These are phyloP conservation scores for Chaetodon auriga DNA, from an alignment of 2,113 vertebrate genomes.

Conservation along the genomic window DNA sequence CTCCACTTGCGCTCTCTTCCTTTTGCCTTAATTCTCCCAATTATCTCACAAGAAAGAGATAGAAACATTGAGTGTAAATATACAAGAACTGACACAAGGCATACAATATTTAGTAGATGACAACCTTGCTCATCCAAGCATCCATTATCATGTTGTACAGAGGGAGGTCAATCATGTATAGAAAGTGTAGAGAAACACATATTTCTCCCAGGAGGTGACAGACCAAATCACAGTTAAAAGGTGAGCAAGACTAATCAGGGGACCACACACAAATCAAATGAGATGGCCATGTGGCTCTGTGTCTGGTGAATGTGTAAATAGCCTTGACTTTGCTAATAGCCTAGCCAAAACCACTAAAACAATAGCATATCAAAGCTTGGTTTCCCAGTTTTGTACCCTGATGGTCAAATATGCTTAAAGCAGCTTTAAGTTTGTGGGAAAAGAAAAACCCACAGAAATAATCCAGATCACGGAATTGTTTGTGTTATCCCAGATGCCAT, in stretches of 20 bases:
- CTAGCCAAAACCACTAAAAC: background rate
- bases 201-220: background rate
- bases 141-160: background rate
- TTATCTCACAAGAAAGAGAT: background rate
- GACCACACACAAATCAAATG: background rate
- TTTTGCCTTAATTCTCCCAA: background rate
- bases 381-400: background rate
- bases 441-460: too few species aligned
- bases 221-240: background rate
- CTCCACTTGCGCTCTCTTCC: background rate
- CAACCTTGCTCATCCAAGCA: background rate
- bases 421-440: background rate
- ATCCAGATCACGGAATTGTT: too few species aligned
- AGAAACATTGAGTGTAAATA: background rate
- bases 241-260: background rate
- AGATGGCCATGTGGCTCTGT: background rate
- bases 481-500: slow-evolving; percentile 19
- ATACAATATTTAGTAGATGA: background rate
- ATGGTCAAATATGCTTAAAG: background rate
- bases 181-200: background rate
- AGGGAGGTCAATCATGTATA: background rate
- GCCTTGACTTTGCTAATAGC: background rate
- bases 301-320: background rate
- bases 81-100: background rate
- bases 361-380: background rate